phyloP scores from a whole-genome alignment of 2,797 vertebrate species.

The Alfaro cultratus region DNA sequence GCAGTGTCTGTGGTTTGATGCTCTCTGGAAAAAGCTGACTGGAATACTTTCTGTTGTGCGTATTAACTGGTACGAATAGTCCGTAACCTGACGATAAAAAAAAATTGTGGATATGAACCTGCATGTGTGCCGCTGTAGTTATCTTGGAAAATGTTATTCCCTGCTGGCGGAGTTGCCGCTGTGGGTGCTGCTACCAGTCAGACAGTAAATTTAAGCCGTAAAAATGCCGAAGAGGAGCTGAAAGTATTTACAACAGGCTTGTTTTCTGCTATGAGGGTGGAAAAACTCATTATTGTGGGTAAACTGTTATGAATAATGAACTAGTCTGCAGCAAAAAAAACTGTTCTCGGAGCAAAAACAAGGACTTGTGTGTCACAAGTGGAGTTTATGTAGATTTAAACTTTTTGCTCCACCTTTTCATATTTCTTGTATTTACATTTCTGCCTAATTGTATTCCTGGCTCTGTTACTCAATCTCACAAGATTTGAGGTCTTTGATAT shows the following conservation, averaged over 20 bases:
- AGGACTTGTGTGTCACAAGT: not conserved
- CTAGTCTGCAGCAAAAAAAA: slow-evolving; percentile 17
- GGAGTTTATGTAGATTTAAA: not conserved
- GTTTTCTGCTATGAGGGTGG: slow-evolving; percentile 25
- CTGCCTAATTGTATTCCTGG: not conserved
- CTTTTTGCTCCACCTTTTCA: slow-evolving; percentile 4
- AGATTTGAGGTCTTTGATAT: not conserved
- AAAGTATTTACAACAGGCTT: slow-evolving; percentile 27
- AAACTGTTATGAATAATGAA: slow-evolving; percentile 42
- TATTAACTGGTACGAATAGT: not conserved
- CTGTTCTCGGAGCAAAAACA: slow-evolving; percentile 5
- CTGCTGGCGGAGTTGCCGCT: slow-evolving; percentile 15
- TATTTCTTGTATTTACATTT: not conserved
- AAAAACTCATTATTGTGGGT: slow-evolving; percentile 32
- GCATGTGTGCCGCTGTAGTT: not conserved
- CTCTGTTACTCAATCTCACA: not conserved
- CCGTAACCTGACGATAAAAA: not conserved
- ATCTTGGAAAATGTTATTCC: not conserved
- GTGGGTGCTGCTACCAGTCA: not conserved
- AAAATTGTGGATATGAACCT: not conserved
- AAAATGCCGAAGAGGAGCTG: slow-evolving; percentile 21
- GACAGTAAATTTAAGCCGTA: slow-evolving; percentile 12
- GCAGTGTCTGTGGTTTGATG: slow-evolving; percentile 16
- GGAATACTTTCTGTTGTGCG: slow-evolving; percentile 1
- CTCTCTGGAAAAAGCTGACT: slow-evolving; percentile 10